phyloP scores from a whole-genome alignment of 2,888 invertebrate species.

The Watsonalla binaria region DNA sequence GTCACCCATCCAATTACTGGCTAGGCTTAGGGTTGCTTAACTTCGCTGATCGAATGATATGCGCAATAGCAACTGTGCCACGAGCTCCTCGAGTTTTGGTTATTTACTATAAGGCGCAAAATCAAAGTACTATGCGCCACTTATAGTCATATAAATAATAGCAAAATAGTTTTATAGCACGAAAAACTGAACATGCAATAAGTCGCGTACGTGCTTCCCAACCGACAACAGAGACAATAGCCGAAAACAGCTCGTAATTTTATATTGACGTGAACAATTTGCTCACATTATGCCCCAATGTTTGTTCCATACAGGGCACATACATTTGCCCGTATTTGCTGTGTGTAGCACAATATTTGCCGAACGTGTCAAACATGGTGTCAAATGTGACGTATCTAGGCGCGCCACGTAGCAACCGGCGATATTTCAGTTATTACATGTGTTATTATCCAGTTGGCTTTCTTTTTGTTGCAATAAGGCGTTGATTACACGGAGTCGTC shows the following conservation, averaged over 20 bases:
- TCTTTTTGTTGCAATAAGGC: slow-evolving; percentile 68
- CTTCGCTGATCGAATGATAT: too few species aligned
- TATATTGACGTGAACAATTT: slow-evolving; percentile 59
- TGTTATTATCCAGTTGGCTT: slow-evolving; percentile 63
- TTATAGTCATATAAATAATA: slow-evolving; percentile 34
- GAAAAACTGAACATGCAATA: slow-evolving; percentile 47
- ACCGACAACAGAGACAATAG: slow-evolving; percentile 53
- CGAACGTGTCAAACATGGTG: slow-evolving; percentile 70
- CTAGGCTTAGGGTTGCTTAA: too few species aligned
- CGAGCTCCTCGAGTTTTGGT: too few species aligned
- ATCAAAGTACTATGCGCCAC: slow-evolving; percentile 6
- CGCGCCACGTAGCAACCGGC: slow-evolving; percentile 62
- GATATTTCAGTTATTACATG: slow-evolving; percentile 67
- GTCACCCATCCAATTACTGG: too few species aligned
- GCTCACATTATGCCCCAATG: slow-evolving; percentile 56
- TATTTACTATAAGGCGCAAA: too few species aligned
- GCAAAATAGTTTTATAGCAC: slow-evolving; percentile 30
- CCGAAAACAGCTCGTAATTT: slow-evolving; percentile 59
- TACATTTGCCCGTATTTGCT: slow-evolving; percentile 67
- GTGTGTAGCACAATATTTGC: slow-evolving; percentile 73
- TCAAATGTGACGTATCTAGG: slow-evolving; percentile 70
- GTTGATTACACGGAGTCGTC: slow-evolving; percentile 63
- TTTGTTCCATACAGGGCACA: slow-evolving; percentile 52
- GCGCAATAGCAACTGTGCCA: too few species aligned
- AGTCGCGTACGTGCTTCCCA: slow-evolving; percentile 55